Base-by-base conservation (phyloP, 2,888 invertebrate genomes). In the Acleris literana region DNA sequence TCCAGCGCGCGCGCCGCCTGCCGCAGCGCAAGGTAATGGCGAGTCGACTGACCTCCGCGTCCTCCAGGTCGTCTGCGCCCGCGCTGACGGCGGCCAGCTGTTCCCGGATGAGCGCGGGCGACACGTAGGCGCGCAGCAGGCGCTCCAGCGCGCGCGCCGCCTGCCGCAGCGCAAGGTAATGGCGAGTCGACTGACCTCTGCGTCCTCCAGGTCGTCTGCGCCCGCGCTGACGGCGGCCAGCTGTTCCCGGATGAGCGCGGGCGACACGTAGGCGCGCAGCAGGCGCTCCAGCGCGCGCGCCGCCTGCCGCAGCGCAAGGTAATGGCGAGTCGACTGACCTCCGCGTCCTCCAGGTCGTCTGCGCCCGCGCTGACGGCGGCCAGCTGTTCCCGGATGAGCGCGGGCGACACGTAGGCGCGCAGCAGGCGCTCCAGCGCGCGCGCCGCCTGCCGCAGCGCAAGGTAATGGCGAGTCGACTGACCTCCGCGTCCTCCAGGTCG, bases 281-380 rank as follows among this genome's bases (percentile, higher is more conserved):
- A 74, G 64, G 11, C 73, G 93, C 95, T 97, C 97, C 96, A 97
- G 79, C 95, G 72, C 64, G 66, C 95, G 57, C 97, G 93, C 78
- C 25, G 25, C 25, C 20, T 20, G 25, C 25, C 5, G 25, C 94
- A 93, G 70, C 93, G 92, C 39, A 93, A 93, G 79, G 95, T 97
- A 73, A 29, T 6, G 29, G 29, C 7, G 6, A 7, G 29, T 6
- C 2, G 29, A 29, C 29, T 29, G 29, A 29, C 29, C 29, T 29
- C 29, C 7, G 55, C 43, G 5, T 51, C 49, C 58, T 68, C 56
- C 29, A 48, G 78, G 74, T 4, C 44, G 44, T 29, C 43, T 5
- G 64, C 63, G 16, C 51, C 57, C 11, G 44, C 59, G 25, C 43
- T 54, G 49, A 73, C 69, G n/a, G 68, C 64, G 16, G 49, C n/a